Conservation (phyloP, 2,113 vertebrate species). For the Anguilla japonica region DNA sequence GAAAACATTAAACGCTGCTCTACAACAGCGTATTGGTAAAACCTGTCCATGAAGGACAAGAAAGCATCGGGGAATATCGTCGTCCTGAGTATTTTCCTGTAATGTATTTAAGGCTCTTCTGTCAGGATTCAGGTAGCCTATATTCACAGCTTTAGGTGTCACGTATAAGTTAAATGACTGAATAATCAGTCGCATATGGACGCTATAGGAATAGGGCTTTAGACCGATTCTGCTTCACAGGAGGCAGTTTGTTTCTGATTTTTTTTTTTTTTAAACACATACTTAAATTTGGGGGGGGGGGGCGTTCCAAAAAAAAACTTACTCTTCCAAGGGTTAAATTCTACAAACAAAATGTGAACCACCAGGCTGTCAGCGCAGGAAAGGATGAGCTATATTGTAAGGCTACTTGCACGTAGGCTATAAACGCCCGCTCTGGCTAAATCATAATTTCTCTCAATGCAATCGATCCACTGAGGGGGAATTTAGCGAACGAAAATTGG, state of each 20-base stretch:
- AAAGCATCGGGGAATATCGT: not conserved
- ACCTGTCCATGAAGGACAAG: not conserved
- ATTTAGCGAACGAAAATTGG: not conserved
- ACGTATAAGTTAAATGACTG: not conserved
- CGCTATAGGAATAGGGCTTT: too few species aligned
- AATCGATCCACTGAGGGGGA: not conserved
- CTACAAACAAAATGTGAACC: not conserved
- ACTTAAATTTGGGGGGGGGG: too few species aligned
- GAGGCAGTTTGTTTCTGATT: too few species aligned
- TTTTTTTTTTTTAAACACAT: too few species aligned
- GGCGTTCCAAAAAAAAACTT: too few species aligned
- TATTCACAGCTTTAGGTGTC: not conserved
- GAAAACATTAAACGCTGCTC: not conserved
- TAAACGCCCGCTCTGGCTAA: not conserved
- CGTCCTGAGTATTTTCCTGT: not conserved
- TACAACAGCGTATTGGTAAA: not conserved
- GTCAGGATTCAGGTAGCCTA: not conserved
- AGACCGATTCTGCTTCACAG: too few species aligned
- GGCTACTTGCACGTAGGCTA: not conserved
- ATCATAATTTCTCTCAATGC: not conserved
- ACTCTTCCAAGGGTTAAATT: not conserved
- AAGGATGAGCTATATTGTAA: not conserved
- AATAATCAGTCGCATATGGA: not conserved
- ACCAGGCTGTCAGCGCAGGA: not conserved
- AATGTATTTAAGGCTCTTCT: not conserved